These are phyloP conservation scores for Scelioninae gen. 1 DNA, from an alignment of 2,888 invertebrate species.

Conservation along the genomic window DNA sequence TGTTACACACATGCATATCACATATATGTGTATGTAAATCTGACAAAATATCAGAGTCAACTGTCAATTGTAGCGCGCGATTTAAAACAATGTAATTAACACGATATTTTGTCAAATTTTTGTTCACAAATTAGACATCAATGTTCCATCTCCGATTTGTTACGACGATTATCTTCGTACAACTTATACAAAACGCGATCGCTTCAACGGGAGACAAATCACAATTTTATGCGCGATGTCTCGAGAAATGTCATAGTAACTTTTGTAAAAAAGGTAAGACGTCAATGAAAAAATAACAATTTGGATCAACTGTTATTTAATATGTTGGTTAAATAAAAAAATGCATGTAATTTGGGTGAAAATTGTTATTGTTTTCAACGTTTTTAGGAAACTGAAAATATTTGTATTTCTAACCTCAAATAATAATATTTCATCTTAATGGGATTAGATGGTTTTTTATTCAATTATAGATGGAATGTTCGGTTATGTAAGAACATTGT, in stretches of 20 bases:
- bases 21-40: no score
- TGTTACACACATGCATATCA: no score
- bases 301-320: not conserved
- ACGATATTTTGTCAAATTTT: not conserved
- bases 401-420: no score
- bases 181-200: constrained; percentile 35
- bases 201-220: constrained; percentile 86
- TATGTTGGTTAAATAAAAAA: no score
- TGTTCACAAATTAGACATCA: constrained; percentile 3
- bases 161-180: constrained; percentile 12
- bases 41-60: no score
- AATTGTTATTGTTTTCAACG: no score
- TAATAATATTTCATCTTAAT: no score
- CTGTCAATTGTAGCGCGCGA: constrained; percentile 29
- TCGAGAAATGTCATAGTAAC: constrained; percentile 84
- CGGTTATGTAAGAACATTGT: no score
- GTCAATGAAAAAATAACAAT: constrained; percentile 36
- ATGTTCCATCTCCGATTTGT: constrained; percentile 20
- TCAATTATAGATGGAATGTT: no score
- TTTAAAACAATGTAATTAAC: constrained; percentile 33
- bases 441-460: not conserved
- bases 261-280: constrained; percentile 86
- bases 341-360: no score
- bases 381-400: no score
- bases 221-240: constrained; percentile 86